A percentile compares a stretch with the other conserved stretches of the same genome.
phyloP scores from a whole-genome alignment of 2,888 invertebrate genomes.

The Taphrorychus bicolor region DNA sequence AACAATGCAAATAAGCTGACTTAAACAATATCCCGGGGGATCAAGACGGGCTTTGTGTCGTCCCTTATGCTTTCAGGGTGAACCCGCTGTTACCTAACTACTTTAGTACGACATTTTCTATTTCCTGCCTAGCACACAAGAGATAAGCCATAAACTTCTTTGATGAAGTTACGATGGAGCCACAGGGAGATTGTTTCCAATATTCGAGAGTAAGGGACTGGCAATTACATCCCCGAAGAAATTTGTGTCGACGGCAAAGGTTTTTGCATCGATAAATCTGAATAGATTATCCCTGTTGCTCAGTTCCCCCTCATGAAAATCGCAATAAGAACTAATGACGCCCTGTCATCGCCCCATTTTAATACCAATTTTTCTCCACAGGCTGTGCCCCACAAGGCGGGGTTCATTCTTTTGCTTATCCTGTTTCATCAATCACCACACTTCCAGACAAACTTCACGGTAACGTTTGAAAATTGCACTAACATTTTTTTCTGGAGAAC shows the following conservation, averaged over 20 bases:
- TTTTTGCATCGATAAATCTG: conserved; percentile 20
- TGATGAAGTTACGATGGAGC: background rate
- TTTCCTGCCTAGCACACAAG: conserved; percentile 4
- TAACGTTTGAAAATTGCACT: conserved; percentile 10
- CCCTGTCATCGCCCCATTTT: conserved; percentile 28
- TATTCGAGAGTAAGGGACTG: no score
- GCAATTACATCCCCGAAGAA: no score
- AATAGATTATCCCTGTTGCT: conserved; percentile 19
- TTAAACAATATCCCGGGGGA: conserved; percentile 49
- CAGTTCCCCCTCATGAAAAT: conserved; percentile 10
- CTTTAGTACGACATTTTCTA: conserved; percentile 27
- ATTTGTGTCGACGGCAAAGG: background rate
- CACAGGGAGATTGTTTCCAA: background rate
- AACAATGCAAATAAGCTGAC: conserved; percentile 57
- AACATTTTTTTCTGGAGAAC: conserved; percentile 1
- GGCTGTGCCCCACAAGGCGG: background rate
- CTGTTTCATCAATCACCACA: conserved; percentile 18
- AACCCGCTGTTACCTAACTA: conserved; percentile 23
- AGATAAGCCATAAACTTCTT: background rate
- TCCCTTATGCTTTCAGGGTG: conserved; percentile 23
- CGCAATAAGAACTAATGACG: conserved; percentile 28
- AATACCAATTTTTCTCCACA: conserved; percentile 21
- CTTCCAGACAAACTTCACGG: background rate
- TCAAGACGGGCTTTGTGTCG: conserved; percentile 40
- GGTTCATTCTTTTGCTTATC: conserved; percentile 20